Evolutionary conservation across 1,140 invertebrate species (phyloP), one percentile per base, ranked within the genome.

Genomic region (Drosophila nannoptera): DNA sequence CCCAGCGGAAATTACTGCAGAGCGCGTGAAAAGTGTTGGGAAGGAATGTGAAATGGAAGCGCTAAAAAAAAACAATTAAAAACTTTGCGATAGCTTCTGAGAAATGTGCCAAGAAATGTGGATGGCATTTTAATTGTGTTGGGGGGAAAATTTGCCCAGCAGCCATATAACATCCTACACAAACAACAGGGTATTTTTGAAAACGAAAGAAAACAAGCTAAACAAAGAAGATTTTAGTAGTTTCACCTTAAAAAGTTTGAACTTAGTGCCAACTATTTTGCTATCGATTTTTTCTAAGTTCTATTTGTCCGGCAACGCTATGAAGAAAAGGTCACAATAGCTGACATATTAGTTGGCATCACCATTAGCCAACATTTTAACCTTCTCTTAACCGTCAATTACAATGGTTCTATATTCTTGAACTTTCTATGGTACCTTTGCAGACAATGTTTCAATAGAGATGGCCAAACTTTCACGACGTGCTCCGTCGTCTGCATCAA

Each of bases 391-490:
- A 58, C 8, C 35, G 32, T n/a, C 32, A 40, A 11, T 36, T 72
- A 14, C 16, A 45, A 48, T 52, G 49, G 14, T 29, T 16, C 35
- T 63, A 32, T 60, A 22, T 14, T 42, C 12, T 35, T 7, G 29
- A 2, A 35, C 33, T 32, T 65, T 22, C 29, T 31, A 42, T 42
- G 9, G n/a, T 46, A 35, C 0, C 7, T 2, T 88, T 88, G 7
- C 77, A 89, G 87, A 88, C 87, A 77, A 89, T 90, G 89, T 89
- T 75, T 77, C 73, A 84, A 76, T 90, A 90, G 88, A 89, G 81
- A 90, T 90, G 89, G 89, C 88, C 74, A 90, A 82, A 88, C 83
- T 88, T 83, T 87, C 88, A 83, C 88, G 88, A 89, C 89, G 88
- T 73, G 74, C 74, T 49, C 73, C 83, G 81, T 88, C 87, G 81